Base-by-base conservation (phyloP, 2,113 vertebrate species). In the Dasyornis broadbenti region DNA sequence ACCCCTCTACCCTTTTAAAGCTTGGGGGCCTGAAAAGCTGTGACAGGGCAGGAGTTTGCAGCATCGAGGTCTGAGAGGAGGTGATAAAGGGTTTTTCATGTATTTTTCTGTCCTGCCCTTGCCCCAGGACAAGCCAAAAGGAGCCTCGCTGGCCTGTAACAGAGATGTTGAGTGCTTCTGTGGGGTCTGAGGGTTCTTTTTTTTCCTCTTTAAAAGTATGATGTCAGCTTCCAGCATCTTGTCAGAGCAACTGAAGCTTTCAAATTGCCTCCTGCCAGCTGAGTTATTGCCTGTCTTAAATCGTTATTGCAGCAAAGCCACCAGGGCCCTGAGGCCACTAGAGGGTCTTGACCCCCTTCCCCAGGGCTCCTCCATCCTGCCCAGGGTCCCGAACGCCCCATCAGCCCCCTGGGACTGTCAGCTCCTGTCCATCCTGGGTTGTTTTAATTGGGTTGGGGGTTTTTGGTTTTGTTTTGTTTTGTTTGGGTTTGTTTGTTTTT, bases 331-430 rank as follows among this genome's bases (percentile, higher is more conserved):
- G 2, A 70, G 56, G 75, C 37, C 37, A 16, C 28, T 21, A 12
- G 11, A 26, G 15, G 28, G 23, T 15, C 50, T 16, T 47, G 45
- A 56, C 4, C 39, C 28, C 18, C 17, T 49, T 83, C 20, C 47
- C 22, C 27, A 54, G 30, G 5, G 19, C 21, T 13, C 1, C 35
- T 15, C 2, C 12, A 16, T 23, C 7, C 7, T 86, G 65, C 2
- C 9, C 39, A n/a, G 22, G 4, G 40, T 47, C 20, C 39, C 39
- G 47, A 39, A 39, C 6, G 2, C 11, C 27, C 3, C 0, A 0
- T 20, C 39, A 77, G 24, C 12, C 14, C 56, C 60, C 20, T 5
- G 3, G 60, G 30, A 12, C 17, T 5, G 3, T 2, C 35, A 61
- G 27, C 9, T 20, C 13, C 28, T 84, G 19, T n/a, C n/a, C n/a